Evolutionary conservation across 2,888 invertebrate species (phyloP), one percentile per base, ranked within the genome.

Genomic region (Schrankia costaestrigalis): DNA sequence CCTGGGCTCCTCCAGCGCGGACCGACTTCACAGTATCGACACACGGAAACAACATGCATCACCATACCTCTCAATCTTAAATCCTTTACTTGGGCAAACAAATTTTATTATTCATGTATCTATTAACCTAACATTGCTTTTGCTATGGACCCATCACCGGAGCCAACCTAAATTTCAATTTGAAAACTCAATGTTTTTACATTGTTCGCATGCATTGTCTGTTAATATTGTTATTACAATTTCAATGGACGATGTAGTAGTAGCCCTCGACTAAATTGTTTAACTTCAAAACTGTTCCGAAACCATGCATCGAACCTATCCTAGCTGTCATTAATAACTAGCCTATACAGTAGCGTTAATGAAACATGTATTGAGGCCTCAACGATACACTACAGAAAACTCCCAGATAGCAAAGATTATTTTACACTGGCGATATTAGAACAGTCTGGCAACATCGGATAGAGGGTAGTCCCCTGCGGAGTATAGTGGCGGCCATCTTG

Each of bases 281-380:
- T 35, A 45, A 51, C 46, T 23, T 61, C 40, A 42, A 46, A 47
- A 50, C 45, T 51, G 46, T 49, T 49, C 60, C 49, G 72, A 68
- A 69, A 73, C 67, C 84, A 85, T 85, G 84, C 84, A 79, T 64
- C 54, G 63, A 61, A 65, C 80, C 74, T 81, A 75, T 59, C 78
- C 71, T 79, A 77, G 74, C 46, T 55, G 47, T 61, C 55, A 73
- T 79, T 76, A 78, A 68, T 74, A 54, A 68, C 81, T 84, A 84
- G 82, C 82, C 75, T 80, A 78, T 55, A 63, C 44, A 69, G 66
- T 82, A 83, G 85, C 84, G 68, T 82, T 80, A 81, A 79, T 78
- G 78, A 74, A 71, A 75, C 68, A 75, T 72, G 68, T 78, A 63
- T 56, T 56, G 56, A 55, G 76, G 77, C 71, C 73, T 65, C 57